Evolutionary conservation across 2,113 vertebrate species (phyloP), one percentile per base, ranked within the genome.

Genomic region (Pedetes capensis): DNA sequence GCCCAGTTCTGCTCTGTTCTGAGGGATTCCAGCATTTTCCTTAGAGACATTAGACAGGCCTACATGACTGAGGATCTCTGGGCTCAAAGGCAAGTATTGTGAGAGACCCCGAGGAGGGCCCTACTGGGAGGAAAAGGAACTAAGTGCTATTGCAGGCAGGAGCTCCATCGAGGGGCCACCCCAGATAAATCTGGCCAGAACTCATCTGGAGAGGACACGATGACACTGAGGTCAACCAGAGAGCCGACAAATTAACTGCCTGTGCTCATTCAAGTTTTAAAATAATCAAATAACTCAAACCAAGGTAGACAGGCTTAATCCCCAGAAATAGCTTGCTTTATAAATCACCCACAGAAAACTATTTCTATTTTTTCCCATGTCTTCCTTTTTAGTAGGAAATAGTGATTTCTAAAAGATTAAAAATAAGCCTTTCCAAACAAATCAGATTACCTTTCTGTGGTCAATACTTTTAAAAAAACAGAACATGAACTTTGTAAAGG

Each of bases 371-470:
- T 3, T 57, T 76, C 49, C 82, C 93, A 80, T 74, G 42, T 88
- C 93, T 93, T 78, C 78, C 39, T 80, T 72, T 87, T 96, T 88
- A 55, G 91, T 95, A 94, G 74, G 97, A 96, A 91, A 25, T 7
- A 87, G 89, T 95, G 92, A 93, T 97, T 96, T 97, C 95, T 95
- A 95, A 97, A 96, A 93, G 72, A 96, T 87, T 97, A 64, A 96
- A 97, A 96, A 97, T 96, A 91, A 47, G 61, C n/a, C 55, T 87
- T 95, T 95, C 89, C 81, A 87, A 92, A 94, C 44, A 91, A 96
- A 78, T 90, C 97, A 95, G 95, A 97, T 89, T 95, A 97, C 89
- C 96, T 97, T 96, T 96, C 95, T 87, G 88, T n/a, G 87, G 89
- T 87, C 42, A 37, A 84, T 79, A 69, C 42, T 55, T 95, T 79